phyloP scores from a whole-genome alignment of 2,797 vertebrate species.

The Lemur catta region DNA sequence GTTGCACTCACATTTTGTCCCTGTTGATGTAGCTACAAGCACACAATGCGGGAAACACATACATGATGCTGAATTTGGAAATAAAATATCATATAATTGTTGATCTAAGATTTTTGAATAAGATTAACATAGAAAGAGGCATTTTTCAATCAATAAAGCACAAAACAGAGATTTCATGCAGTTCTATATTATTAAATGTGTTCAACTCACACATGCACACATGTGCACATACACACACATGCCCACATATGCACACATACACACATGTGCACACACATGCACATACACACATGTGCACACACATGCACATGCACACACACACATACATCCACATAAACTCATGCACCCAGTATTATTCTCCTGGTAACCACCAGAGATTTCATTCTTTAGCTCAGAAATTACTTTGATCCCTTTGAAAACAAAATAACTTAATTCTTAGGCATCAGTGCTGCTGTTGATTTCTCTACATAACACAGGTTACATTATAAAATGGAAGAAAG shows the following conservation, averaged over 20 bases:
- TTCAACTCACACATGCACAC: neutral
- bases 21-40: too few relatives aligned
- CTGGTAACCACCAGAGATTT: neutral
- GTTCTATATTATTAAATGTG: neutral
- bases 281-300: neutral
- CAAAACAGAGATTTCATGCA: neutral
- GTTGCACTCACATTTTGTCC: accelerated
- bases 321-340: too few relatives aligned
- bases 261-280: too few relatives aligned
- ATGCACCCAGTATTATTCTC: accelerated
- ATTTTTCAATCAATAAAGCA: neutral
- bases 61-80: accelerated
- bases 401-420: conserved; percentile 24
- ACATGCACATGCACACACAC: neutral
- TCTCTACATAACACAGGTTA: neutral
- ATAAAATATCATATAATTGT: accelerated
- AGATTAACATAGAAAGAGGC: neutral
- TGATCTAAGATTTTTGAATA: neutral
- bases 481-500: neutral
- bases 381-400: neutral
- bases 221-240: neutral
- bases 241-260: too few relatives aligned
- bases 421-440: neutral
- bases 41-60: too few relatives aligned
- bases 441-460: neutral